Base-by-base conservation (phyloP, 1,140 invertebrate genomes). In the Calycopis cecrops region DNA sequence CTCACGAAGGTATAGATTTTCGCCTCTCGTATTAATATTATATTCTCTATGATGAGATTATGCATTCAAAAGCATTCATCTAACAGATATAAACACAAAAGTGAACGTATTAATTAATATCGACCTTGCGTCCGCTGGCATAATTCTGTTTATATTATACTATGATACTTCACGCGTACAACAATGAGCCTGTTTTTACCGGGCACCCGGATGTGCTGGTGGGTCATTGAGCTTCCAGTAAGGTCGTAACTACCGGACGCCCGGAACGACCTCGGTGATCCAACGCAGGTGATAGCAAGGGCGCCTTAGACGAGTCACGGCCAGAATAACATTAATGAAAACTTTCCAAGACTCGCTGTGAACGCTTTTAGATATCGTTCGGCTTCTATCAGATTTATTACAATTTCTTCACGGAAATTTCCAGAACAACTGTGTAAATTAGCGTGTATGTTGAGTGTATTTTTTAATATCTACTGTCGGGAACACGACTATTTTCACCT, bases 201-300 rank as follows among this genome's bases (percentile, higher is more conserved):
- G 21, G 52, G 21, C 11, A 65, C 60, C 71, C 62, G 73, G 73
- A 76, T 68, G 44, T 59, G 48, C 69, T 71, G 55, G 62, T 28
- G 21, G 21, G 21, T 28, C 21, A 6, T 28, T 71, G 70, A 63
- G 70, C 64, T 60, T 65, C 51, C 21, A 49, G 16, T 58, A 65
- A 69, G 69, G 69, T 52, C 63, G 14, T 21, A 57, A 35, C 1
- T 35, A 62, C 56, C 56, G 52, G 60, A 57, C 57, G 51, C 52
- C 52, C 53, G 54, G 51, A 42, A 47, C 40, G 44, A 42, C 52
- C 52, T 54, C 44, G 52, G 21, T 33, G 14, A 33, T 16, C 52
- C 33, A 40, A 44, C 14, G 53, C 59, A 55, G 59, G 71, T 68
- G 68, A 71, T 74, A 74, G 70, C 74, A 75, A 77, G 74, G 74